A percentile compares a stretch with the other conserved stretches of the same genome.
These are phyloP conservation scores for Plecturocebus donacophilus DNA, from an alignment of 2,113 vertebrate species.

Conservation along the genomic window DNA sequence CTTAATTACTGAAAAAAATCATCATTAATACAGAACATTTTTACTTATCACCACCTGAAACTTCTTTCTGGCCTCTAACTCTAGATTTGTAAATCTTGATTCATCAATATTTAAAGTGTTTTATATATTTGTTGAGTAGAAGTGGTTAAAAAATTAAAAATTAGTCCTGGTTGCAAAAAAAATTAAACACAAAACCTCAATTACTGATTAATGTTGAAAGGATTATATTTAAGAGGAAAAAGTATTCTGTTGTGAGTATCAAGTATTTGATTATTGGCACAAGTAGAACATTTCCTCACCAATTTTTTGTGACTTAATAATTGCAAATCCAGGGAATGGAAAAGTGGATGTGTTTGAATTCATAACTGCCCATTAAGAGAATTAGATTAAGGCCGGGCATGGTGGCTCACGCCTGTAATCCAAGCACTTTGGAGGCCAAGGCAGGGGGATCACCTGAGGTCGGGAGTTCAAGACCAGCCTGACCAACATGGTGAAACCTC, in stretches of 20 bases:
- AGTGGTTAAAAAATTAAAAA: constrained; percentile 55
- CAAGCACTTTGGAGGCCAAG: too few relatives aligned
- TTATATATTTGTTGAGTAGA: neutral
- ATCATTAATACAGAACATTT: constrained; percentile 60
- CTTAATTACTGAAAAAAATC: constrained; percentile 71
- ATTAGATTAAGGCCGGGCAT: too few relatives aligned
- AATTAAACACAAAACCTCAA: neutral
- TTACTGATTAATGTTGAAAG: neutral
- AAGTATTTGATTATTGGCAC: neutral
- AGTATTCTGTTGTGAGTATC: neutral
- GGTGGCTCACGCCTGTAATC: too few relatives aligned
- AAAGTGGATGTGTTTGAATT: neutral
- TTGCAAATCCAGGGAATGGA: neutral
- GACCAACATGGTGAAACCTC: too few relatives aligned
- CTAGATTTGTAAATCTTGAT: neutral
- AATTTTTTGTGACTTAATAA: neutral
- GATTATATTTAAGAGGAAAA: neutral
- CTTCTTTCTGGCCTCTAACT: neutral
- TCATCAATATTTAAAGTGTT: neutral
- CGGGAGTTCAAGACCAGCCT: too few relatives aligned
- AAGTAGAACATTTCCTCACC: neutral
- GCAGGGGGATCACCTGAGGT: too few relatives aligned
- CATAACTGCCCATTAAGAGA: neutral
- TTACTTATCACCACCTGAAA: constrained; percentile 13
- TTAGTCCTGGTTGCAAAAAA: neutral